Evolutionary conservation across 2,797 vertebrate genomes (phyloP), one percentile per base, ranked within the genome.

Genomic region (Phrynocephalus forsythii): DNA sequence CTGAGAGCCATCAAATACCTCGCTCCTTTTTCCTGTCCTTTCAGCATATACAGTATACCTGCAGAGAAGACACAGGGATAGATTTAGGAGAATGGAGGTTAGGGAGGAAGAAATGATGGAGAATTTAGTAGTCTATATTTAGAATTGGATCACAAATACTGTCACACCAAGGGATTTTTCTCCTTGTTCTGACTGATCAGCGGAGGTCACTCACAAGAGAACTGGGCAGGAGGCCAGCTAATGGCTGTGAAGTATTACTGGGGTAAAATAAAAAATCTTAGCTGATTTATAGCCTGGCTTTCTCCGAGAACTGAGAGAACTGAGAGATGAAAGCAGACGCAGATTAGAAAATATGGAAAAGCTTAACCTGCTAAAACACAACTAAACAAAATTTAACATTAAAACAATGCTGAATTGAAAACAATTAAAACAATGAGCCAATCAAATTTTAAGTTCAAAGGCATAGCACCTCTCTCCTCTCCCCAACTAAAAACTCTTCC

Each of bases 21-120:
- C 0, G 0, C 0, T 90, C 87, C 89, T 69, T 69, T 76, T 5
- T 52, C 90, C 86, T 86, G 84, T n/a, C 85, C n/a, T 75, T 28
- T 80, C 69, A 83, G 80, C 86, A 87, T 10, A 60, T 60, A 60
- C 15, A 82, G 69, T 52, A 52, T 28, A 6, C 56, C 50, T n/a
- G 44, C 75, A 33, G 60, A 50, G 56, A 48, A 16, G 67, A 33
- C 66, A 52, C 3, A 28, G 24, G 63, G 78, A 77, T 69, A 80
- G 77, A 76, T 76, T 48, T 28, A 71, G 66, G 79, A 50, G 44
- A 33, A 16, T 0, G 8, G 44, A 13, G 44, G 8, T 3, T 8
- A 8, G 22, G n/a, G 26, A 6, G 52, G 16, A 22, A 20, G 6
- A 38, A 67, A 48, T 44, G 33, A 82, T 11, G 60, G 24, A 68